Percentiles rank a stretch among this genome's conserved stretches.
Conservation (phyloP, 2,113 vertebrate genomes). For the Oreochromis niloticus region DNA sequence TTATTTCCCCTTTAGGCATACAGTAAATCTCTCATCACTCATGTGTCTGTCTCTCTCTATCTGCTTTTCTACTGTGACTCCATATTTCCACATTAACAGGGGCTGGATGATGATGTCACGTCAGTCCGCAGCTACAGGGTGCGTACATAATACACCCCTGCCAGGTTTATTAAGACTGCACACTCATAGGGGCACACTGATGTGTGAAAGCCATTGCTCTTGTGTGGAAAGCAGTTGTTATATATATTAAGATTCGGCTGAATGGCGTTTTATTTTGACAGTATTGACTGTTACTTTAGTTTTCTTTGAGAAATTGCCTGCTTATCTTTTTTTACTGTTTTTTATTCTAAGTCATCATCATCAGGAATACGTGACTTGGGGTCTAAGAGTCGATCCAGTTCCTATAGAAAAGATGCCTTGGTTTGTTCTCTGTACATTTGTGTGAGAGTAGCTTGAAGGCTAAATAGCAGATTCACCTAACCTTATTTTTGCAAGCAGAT, state of each 20-base stretch:
- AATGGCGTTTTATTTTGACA: background rate
- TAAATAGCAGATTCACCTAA: background rate
- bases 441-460: background rate
- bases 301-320: background rate
- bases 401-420: constrained; percentile 77
- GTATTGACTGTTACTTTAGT: background rate
- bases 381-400: constrained; percentile 72
- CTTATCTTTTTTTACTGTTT: constrained; percentile 3
- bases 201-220: constrained; percentile 4
- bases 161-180: background rate
- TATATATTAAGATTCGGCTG: background rate
- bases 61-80: constrained; percentile 35
- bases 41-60: background rate
- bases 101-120: constrained; percentile 69
- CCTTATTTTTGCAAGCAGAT: background rate
- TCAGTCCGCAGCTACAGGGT: constrained; percentile 76
- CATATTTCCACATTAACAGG: constrained; percentile 66
- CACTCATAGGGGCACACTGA: background rate
- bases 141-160: constrained; percentile 55
- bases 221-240: background rate
- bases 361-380: constrained; percentile 69
- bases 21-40: constrained; percentile 26
- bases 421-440: constrained; percentile 68
- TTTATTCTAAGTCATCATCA: constrained; percentile 75
- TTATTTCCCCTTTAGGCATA: constrained; percentile 15